Base-by-base conservation (phyloP, 1,140 invertebrate species). In the Drosophila subpulchrella region DNA sequence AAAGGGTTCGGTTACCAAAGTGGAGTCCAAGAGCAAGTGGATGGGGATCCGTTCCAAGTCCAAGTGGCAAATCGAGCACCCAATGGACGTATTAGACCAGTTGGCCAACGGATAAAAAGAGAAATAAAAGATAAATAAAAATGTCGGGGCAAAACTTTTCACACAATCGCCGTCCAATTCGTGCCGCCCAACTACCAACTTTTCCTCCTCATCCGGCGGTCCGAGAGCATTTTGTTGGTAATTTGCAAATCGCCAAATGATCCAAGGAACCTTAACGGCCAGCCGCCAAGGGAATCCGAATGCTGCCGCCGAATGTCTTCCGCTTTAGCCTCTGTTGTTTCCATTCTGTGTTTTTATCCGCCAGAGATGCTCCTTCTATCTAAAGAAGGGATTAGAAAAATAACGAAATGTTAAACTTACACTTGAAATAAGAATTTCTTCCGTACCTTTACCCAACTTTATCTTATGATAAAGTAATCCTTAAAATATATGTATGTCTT, bases 61-160 rank as follows among this genome's bases (percentile, higher is more conserved):
- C 73, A 70, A 83, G 32, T 75, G 61, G 60, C 58, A 54, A 81
- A 54, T 47, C 51, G 53, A 41, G 74, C 63, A 67, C 82, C 82
- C 84, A 55, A 51, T 54, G 83, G 83, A 86, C 75, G 62, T 73
- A 86, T 86, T 86, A 88, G 82, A 62, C 20, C 34, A 39, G 41
- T 12, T 39, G 30, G 42, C 15, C 17, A 12, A 24, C 36, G 17
- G 67, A 79, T 76, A 88, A 79, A 83, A 72, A 68, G 57, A 75
- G 75, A 79, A 83, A 83, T 83, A 86, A 82, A 82, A 86, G 79
- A 88, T 82, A 68, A 86, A 86, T 88, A 88, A 78, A 85, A 77
- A 82, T 78, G 79, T 60, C 77, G 46, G 65, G 70, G 61, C 65
- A 50, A 78, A 88, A 68, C 67, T 86, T 76, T 76, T 44, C 75